These are phyloP conservation scores for Maccullochella peelii DNA, from an alignment of 2,113 vertebrate genomes.

Conservation along the genomic window DNA sequence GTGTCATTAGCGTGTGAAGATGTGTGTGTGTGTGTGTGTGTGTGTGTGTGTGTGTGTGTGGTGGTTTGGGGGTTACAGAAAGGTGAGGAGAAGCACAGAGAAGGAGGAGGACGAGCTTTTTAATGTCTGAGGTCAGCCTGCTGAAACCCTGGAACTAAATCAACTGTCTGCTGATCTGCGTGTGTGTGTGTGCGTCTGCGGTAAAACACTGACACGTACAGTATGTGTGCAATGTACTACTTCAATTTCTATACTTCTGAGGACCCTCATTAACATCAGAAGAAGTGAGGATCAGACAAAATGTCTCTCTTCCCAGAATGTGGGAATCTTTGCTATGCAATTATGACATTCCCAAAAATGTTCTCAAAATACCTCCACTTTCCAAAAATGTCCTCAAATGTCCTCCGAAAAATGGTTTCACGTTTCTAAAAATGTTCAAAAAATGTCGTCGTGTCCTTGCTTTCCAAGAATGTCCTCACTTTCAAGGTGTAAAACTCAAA, in stretches of 20 bases:
- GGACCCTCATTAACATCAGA: not conserved
- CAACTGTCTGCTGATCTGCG: not conserved
- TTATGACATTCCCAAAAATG: too few species aligned
- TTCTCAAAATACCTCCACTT: not conserved
- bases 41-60: not conserved
- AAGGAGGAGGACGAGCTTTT: not conserved
- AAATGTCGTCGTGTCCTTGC: not conserved
- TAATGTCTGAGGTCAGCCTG: not conserved
- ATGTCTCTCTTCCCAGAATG: too few species aligned
- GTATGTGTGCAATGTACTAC: not conserved
- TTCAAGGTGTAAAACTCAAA: not conserved
- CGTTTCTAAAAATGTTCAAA: not conserved
- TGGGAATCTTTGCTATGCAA: too few species aligned
- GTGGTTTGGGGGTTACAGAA: conserved; percentile 24
- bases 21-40: not conserved
- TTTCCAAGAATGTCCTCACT: not conserved
- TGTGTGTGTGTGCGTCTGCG: not conserved
- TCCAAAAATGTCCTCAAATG: not conserved
- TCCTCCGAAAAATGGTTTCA: too few species aligned
- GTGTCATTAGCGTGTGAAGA: conserved; percentile 62
- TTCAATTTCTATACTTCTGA: not conserved
- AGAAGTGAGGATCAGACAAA: not conserved
- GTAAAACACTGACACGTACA: not conserved
- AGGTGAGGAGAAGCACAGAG: conserved; percentile 17
- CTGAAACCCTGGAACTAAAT: not conserved